These are phyloP conservation scores for Trisateles emortualis DNA, from an alignment of 2,888 invertebrate species.

Conservation along the genomic window DNA sequence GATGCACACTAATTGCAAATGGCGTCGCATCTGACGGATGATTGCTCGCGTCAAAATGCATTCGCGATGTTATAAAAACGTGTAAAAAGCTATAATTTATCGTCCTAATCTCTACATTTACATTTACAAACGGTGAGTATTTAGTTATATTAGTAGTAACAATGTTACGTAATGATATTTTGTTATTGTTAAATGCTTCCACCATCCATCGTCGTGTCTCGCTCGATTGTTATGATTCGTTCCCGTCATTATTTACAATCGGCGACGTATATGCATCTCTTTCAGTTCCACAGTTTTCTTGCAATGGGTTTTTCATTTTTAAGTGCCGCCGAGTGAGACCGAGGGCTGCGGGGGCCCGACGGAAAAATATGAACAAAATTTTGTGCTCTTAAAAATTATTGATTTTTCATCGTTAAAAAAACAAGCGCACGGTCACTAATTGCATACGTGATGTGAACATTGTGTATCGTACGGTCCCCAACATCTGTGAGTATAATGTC, in stretches of 20 bases:
- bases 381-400: constrained; percentile 84
- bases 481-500: constrained; percentile 67
- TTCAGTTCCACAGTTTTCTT: constrained; percentile 77
- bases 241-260: constrained; percentile 83
- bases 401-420: constrained; percentile 84
- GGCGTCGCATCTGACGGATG: constrained; percentile 78
- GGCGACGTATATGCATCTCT: constrained; percentile 76
- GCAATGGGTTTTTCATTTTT: constrained; percentile 83
- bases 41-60: constrained; percentile 72
- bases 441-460: constrained; percentile 74
- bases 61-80: constrained; percentile 65
- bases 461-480: constrained; percentile 63
- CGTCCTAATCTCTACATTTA: constrained; percentile 42
- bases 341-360: constrained; percentile 70
- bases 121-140: constrained; percentile 56
- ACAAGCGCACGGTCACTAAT: constrained; percentile 65
- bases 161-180: constrained; percentile 64
- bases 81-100: constrained; percentile 52
- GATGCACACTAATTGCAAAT: constrained; percentile 68
- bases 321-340: constrained; percentile 75
- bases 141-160: constrained; percentile 30
- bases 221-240: constrained; percentile 82
- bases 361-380: constrained; percentile 84
- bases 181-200: constrained; percentile 68
- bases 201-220: constrained; percentile 68